Conservation (phyloP, 2,888 invertebrate species). For the Drosophila gaucha region DNA sequence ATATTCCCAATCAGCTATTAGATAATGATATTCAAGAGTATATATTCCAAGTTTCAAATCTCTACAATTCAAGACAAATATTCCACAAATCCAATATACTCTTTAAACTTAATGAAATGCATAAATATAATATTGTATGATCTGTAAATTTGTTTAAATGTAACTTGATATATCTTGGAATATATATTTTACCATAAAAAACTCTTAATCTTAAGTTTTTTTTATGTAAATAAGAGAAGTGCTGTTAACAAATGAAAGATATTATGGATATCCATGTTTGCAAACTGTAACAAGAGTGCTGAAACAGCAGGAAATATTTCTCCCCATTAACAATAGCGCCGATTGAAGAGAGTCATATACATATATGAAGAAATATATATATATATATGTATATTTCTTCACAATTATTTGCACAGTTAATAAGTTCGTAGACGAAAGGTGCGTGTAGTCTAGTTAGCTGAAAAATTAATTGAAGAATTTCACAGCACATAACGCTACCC, state of each 20-base stretch:
- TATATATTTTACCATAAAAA: neutral
- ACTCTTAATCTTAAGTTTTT: neutral
- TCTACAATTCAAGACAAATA: too few species aligned
- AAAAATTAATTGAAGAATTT: conserved; percentile 63
- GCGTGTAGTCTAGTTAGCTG: conserved; percentile 57
- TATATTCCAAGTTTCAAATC: too few species aligned
- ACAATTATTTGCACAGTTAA: conserved; percentile 72
- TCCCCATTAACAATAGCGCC: conserved; percentile 59
- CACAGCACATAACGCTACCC: conserved; percentile 57
- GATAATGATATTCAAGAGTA: too few species aligned
- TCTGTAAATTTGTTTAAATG: too few species aligned
- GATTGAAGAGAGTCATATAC: conserved; percentile 55
- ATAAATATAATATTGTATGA: too few species aligned
- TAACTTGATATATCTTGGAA: too few species aligned
- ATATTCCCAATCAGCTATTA: too few species aligned
- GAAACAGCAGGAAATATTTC: conserved; percentile 17
- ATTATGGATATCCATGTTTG: conserved; percentile 11
- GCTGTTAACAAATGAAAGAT: conserved; percentile 5
- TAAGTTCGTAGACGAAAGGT: conserved; percentile 56
- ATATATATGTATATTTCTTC: conserved; percentile 34
- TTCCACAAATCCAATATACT: too few species aligned
- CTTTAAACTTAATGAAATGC: too few species aligned
- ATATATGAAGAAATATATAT: conserved; percentile 42
- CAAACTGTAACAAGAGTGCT: conserved; percentile 17
- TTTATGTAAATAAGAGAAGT: neutral